Conservation (phyloP, 2,113 vertebrate species). For the Macroglossus sobrinus region DNA sequence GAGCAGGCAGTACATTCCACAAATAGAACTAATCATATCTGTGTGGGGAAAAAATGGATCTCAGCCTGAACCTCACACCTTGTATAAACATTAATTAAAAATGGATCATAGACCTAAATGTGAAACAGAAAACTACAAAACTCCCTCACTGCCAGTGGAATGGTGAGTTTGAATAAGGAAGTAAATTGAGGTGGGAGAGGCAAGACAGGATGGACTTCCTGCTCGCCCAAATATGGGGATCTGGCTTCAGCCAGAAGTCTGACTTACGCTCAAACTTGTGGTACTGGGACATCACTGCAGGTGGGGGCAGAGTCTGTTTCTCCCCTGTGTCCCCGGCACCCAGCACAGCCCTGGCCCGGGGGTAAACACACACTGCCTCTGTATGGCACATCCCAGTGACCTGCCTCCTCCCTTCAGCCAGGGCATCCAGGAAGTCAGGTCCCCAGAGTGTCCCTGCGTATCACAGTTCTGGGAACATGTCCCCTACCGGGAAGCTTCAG, state of each 20-base stretch:
- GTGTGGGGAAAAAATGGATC: neutral
- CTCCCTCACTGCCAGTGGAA: neutral
- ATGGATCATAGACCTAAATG: neutral
- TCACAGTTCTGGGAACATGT: neutral
- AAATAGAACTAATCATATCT: neutral
- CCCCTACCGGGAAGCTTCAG: neutral
- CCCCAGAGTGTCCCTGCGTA: neutral
- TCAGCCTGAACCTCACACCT: neutral
- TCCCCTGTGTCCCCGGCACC: no score
- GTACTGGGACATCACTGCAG: neutral
- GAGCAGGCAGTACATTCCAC: no score
- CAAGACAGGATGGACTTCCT: neutral
- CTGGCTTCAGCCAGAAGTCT: neutral
- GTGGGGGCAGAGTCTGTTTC: neutral
- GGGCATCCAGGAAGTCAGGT: neutral
- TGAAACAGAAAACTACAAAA: neutral
- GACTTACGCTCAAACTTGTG: accelerated
- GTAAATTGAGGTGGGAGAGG: neutral
- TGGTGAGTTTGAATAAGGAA: neutral
- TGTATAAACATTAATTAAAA: neutral
- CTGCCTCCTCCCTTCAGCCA: neutral
- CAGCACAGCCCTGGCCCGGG: neutral
- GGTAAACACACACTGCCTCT: accelerated
- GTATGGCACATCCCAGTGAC: accelerated
- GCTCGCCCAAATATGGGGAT: neutral